phyloP scores from a whole-genome alignment of 1,140 invertebrate species.

The Rhagoletis pomonella region DNA sequence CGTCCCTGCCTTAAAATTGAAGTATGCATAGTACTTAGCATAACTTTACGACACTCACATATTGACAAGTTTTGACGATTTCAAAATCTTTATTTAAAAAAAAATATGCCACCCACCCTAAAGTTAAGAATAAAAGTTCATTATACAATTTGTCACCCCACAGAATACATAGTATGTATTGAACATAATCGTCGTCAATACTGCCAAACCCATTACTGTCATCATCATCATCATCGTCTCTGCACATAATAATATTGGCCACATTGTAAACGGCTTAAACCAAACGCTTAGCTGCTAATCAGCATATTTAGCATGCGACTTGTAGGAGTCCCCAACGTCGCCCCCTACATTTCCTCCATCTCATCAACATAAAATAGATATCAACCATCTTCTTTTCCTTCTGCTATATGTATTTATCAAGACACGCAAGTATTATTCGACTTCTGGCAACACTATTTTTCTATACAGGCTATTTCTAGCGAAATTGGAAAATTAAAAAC shows the following conservation, averaged over 20 bases:
- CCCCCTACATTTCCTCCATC: not conserved
- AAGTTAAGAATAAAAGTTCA: not conserved
- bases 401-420: not conserved
- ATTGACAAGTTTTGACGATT: too few relatives aligned
- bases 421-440: not conserved
- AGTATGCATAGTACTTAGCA: too few relatives aligned
- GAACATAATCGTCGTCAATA: not conserved
- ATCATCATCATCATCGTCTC: not conserved
- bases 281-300: not conserved
- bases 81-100: too few relatives aligned
- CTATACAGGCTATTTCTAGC: conserved; percentile 15
- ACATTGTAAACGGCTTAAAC: conserved; percentile 1
- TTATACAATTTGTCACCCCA: not conserved
- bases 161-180: not conserved
- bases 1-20: too few relatives aligned
- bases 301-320: not conserved
- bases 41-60: too few relatives aligned
- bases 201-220: not conserved
- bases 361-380: not conserved
- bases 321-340: not conserved
- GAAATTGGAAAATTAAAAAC: not conserved
- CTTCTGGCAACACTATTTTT: conserved; percentile 7
- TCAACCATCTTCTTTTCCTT: not conserved
- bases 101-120: too few relatives aligned
- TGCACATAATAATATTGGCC: not conserved